phyloP scores from a whole-genome alignment of 2,888 invertebrate genomes.

The Trichogramma dendrolimi region DNA sequence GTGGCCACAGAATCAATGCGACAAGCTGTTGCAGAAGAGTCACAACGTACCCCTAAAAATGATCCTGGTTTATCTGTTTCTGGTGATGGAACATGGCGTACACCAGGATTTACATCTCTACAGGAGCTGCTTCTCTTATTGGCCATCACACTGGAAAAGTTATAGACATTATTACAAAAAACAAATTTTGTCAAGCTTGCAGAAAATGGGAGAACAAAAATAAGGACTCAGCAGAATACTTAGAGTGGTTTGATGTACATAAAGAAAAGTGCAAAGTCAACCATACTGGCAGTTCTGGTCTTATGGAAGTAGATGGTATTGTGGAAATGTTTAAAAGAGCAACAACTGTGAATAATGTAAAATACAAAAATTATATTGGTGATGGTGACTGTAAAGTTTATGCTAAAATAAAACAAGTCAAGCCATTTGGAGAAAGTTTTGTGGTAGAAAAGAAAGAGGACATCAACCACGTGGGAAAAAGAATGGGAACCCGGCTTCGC shows the following conservation, averaged over 20 bases:
- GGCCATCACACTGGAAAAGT: background rate
- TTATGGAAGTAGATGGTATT: slow-evolving; percentile 17
- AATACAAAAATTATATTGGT: too few species aligned
- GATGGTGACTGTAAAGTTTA: too few species aligned
- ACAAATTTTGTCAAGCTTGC: slow-evolving; percentile 1
- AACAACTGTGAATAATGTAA: background rate
- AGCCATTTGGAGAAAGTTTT: too few species aligned
- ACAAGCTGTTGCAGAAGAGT: background rate
- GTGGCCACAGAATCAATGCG: background rate
- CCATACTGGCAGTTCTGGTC: background rate
- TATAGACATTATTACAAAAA: slow-evolving; percentile 1
- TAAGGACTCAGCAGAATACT: background rate
- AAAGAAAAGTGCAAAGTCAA: slow-evolving; percentile 8
- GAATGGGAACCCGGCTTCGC: too few species aligned
- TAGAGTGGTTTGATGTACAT: slow-evolving; percentile 11
- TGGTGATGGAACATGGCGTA: background rate
- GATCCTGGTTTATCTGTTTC: background rate
- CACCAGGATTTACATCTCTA: slow-evolving; percentile 2
- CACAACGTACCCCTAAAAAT: background rate
- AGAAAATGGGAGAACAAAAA: background rate
- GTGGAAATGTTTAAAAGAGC: slow-evolving; percentile 18
- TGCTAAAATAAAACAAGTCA: too few species aligned
- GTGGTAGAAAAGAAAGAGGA: too few species aligned
- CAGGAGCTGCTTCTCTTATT: slow-evolving; percentile 1
- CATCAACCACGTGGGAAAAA: too few species aligned